A percentile compares a stretch with the other conserved stretches of the same genome.
These are phyloP conservation scores for Marisa cornuarietis DNA, from an alignment of 1,140 invertebrate genomes.

Conservation along the genomic window DNA sequence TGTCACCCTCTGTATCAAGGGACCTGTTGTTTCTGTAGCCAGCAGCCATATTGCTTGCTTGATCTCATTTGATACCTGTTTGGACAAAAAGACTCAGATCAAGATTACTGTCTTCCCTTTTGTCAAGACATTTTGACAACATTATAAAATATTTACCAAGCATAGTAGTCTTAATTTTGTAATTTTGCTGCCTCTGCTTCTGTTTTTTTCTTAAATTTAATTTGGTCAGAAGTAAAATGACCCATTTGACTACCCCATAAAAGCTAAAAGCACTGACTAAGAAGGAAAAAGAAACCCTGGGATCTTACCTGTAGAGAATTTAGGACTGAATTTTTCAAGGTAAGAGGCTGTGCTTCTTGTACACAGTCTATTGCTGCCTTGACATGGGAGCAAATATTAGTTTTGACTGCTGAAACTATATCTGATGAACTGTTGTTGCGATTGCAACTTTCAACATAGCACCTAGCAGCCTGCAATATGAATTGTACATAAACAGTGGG, in stretches of 20 bases:
- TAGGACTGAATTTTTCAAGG: slow-evolving; percentile 75
- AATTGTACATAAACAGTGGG: neutral
- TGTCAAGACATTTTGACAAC: neutral
- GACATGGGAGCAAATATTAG: slow-evolving; percentile 74
- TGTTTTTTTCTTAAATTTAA: neutral
- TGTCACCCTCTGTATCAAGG: slow-evolving; percentile 80
- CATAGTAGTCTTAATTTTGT: neutral
- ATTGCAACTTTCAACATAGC: slow-evolving; percentile 75
- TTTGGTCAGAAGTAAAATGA: neutral
- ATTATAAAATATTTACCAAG: neutral
- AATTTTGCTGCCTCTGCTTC: too few relatives aligned
- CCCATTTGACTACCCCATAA: neutral
- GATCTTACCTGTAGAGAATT: slow-evolving; percentile 67
- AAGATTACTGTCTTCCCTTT: neutral
- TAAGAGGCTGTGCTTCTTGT: slow-evolving; percentile 73
- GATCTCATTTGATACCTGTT: slow-evolving; percentile 72
- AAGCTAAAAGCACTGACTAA: neutral
- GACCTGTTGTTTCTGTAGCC: slow-evolving; percentile 73
- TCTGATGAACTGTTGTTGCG: slow-evolving; percentile 22
- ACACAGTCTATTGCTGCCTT: slow-evolving; percentile 76
- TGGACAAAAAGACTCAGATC: neutral
- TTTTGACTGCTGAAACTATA: slow-evolving; percentile 8
- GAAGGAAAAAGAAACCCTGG: neutral
- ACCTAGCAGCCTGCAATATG: slow-evolving; percentile 69
- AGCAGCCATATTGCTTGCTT: slow-evolving; percentile 77